Percentiles rank a stretch among this genome's conserved stretches.
Evolutionary conservation across 2,113 vertebrate genomes (phyloP).

Genomic region (Cinclus cinclus): DNA sequence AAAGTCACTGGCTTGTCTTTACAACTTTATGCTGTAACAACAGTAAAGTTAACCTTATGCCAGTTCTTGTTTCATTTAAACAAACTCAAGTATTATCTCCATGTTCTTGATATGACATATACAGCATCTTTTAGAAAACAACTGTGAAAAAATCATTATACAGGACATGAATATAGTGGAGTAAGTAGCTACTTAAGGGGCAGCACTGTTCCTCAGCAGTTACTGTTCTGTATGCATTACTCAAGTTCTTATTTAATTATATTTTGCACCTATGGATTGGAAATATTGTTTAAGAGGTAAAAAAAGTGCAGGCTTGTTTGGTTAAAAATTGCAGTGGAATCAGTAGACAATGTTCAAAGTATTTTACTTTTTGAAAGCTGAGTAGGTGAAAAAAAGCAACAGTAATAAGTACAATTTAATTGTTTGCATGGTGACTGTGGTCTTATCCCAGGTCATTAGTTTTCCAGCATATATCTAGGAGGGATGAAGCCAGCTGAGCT

Average conservation of each 20-base stretch:
- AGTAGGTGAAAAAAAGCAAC: neutral
- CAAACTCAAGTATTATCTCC: neutral
- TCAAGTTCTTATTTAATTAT: neutral
- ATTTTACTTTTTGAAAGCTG: neutral
- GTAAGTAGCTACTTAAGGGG: neutral
- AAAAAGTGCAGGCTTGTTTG: neutral
- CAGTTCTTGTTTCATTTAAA: slow-evolving; percentile 30
- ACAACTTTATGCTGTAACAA: neutral
- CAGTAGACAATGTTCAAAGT: neutral
- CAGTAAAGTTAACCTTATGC: slow-evolving; percentile 5
- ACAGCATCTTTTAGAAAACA: neutral
- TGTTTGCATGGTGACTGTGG: neutral
- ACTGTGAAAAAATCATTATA: neutral
- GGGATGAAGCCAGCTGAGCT: neutral
- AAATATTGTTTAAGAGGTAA: neutral
- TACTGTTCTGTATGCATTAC: neutral
- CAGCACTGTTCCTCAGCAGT: neutral
- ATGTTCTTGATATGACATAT: neutral
- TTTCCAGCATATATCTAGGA: neutral
- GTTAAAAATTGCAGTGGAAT: neutral
- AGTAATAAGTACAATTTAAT: neutral
- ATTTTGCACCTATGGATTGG: neutral
- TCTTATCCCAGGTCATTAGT: neutral
- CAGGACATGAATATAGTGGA: neutral
- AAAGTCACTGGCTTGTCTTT: slow-evolving; percentile 14